Evolutionary conservation across 2,113 vertebrate genomes (phyloP).

Genomic region (Erythrocercus mccallii): DNA sequence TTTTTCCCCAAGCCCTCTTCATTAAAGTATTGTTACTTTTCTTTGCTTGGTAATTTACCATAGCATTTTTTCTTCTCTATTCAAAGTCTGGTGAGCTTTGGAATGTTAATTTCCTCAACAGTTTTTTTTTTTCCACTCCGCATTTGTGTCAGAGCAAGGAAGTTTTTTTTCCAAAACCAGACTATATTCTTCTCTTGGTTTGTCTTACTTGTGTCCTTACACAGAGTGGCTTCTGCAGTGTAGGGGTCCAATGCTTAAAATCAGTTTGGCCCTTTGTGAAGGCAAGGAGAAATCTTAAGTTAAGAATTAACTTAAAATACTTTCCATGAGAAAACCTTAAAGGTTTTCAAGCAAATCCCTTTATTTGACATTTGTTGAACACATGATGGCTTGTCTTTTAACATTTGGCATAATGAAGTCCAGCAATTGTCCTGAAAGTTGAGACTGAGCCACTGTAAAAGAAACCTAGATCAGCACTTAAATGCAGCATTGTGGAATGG

Average conservation of each 20-base stretch:
- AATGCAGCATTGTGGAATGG: background rate
- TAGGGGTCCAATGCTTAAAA: background rate
- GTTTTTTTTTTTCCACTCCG: background rate
- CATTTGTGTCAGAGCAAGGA: background rate
- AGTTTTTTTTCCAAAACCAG: background rate
- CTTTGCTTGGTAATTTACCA: background rate
- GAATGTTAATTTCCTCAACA: background rate
- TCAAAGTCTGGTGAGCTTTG: background rate
- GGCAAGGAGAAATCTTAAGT: background rate
- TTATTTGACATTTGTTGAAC: background rate
- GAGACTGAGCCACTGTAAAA: background rate
- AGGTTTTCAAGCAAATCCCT: background rate
- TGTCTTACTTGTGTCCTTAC: background rate
- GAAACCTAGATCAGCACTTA: background rate
- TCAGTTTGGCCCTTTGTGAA: background rate
- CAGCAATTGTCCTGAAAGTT: background rate
- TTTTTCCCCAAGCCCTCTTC: background rate
- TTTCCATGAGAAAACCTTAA: background rate
- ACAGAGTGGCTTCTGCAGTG: background rate
- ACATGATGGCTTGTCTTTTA: rapidly evolving
- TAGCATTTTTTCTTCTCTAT: background rate
- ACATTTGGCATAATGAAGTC: background rate
- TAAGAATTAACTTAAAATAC: background rate
- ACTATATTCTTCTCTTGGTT: background rate
- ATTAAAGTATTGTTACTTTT: background rate